Base-by-base conservation (phyloP, 2,888 invertebrate species). In the Erpobdella octoculata region DNA sequence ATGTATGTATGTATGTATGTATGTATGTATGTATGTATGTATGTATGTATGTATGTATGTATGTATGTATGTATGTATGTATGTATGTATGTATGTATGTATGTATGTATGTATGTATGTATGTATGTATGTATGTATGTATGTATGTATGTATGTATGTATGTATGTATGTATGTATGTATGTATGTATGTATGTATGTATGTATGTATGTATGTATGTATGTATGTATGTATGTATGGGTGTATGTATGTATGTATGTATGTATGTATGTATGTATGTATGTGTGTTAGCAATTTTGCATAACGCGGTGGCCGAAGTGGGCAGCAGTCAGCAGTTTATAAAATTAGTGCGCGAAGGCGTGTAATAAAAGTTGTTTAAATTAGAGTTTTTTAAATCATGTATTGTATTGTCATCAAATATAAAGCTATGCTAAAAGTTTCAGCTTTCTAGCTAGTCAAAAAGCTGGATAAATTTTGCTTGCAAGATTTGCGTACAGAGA, bases 181-280 rank as follows among this genome's bases (percentile, higher is more conserved):
- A 41, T 41, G 46, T 41, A 41, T 41, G 46, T 41, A 41, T 41
- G 46, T 41, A 41, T 41, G 46, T 41, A 28, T 62, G 62, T 62
- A 28, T 62, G 62, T 62, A 28, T 62, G 62, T 62, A 28, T 62
- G 62, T 62, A 28, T 62, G 62, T 62, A 28, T 62, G 62, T 62
- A 28, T 62, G 62, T 62, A 28, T 62, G 62, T 62, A 62, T 62
- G 62, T n/a, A n/a, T n/a, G n/a, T n/a, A n/a, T n/a, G n/a, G n/a
- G n/a, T n/a, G n/a, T n/a, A n/a, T n/a, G n/a, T 62, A 28, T 62
- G 62, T 62, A 28, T 62, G 62, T 62, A 15, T 62, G 62, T 62
- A 28, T 62, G 62, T 62, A 28, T 62, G 62, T 62, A 28, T 62
- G 62, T 62, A 28, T 62, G 62, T 62, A 28, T 62, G 62, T n/a